Evolutionary conservation across 2,797 vertebrate species (phyloP).

Genomic region (Glyptemys insculpta): DNA sequence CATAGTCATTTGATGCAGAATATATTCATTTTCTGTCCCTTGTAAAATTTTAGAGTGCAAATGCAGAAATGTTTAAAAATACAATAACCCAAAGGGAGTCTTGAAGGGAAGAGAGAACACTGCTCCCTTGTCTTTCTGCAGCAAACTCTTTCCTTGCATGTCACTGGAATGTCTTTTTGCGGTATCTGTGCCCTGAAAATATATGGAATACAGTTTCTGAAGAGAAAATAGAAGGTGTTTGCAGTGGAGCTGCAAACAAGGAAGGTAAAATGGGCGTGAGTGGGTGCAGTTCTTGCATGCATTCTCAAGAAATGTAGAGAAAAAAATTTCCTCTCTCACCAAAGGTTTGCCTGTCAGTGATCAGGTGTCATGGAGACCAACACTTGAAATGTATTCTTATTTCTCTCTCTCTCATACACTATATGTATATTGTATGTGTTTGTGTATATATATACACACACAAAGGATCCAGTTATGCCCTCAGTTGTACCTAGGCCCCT

Average conservation of each 20-base stretch:
- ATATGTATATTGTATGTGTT: background rate
- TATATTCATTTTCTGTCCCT: background rate
- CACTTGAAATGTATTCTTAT: background rate
- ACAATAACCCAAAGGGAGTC: background rate
- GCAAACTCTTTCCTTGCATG: fast-evolving
- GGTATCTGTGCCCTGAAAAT: background rate
- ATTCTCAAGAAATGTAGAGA: background rate
- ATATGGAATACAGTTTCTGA: background rate
- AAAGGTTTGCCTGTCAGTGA: background rate
- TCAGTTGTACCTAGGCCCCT: background rate
- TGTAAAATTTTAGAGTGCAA: constrained; percentile 23
- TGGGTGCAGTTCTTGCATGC: background rate
- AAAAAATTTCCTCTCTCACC: background rate
- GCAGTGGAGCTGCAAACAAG: background rate
- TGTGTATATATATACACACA: fast-evolving
- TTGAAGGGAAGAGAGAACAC: background rate
- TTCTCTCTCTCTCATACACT: background rate
- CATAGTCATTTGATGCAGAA: constrained; percentile 26
- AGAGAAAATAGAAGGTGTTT: background rate
- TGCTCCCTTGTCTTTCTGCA: background rate
- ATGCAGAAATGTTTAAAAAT: constrained; percentile 10
- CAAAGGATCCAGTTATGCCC: fast-evolving
- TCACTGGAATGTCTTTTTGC: background rate
- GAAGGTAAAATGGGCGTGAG: background rate
- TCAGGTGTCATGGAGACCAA: background rate